These are phyloP conservation scores for Corythoichthys intestinalis DNA, from an alignment of 2,113 vertebrate species.

Conservation along the genomic window DNA sequence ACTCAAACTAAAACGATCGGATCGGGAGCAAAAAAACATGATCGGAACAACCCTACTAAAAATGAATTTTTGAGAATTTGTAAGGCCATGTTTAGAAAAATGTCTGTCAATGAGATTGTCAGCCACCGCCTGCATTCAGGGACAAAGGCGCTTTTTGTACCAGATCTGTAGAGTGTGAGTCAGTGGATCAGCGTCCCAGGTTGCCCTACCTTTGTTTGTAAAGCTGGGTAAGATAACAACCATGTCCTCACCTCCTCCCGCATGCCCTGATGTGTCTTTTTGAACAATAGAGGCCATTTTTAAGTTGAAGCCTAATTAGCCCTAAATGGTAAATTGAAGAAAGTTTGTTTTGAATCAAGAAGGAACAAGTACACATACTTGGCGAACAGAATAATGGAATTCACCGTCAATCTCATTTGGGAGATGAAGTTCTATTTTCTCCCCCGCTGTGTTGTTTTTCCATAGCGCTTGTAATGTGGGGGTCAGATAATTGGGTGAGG, in stretches of 20 bases:
- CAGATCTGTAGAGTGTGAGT: slow-evolving; percentile 30
- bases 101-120: not conserved
- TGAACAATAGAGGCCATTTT: not conserved
- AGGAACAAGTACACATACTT: slow-evolving; percentile 4
- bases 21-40: no score
- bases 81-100: not conserved
- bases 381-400: slow-evolving; percentile 10
- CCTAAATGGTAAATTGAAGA: not conserved
- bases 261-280: not conserved
- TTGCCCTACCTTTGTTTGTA: slow-evolving; percentile 51
- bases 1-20: no score
- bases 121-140: not conserved
- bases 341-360: not conserved
- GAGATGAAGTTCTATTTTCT: slow-evolving; percentile 35
- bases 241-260: slow-evolving; percentile 4
- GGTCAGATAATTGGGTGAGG: slow-evolving; percentile 37
- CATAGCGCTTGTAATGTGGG: slow-evolving; percentile 25
- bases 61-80: not conserved
- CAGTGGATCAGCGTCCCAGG: slow-evolving; percentile 27
- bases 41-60: not conserved
- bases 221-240: slow-evolving; percentile 7
- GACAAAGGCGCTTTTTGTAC: slow-evolving; percentile 36
- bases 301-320: not conserved
- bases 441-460: slow-evolving; percentile 26
- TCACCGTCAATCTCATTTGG: slow-evolving; percentile 23